Percentiles rank a stretch among this genome's conserved stretches.
These are phyloP conservation scores for Calonectris borealis DNA, from an alignment of 2,113 vertebrate genomes.

Conservation along the genomic window DNA sequence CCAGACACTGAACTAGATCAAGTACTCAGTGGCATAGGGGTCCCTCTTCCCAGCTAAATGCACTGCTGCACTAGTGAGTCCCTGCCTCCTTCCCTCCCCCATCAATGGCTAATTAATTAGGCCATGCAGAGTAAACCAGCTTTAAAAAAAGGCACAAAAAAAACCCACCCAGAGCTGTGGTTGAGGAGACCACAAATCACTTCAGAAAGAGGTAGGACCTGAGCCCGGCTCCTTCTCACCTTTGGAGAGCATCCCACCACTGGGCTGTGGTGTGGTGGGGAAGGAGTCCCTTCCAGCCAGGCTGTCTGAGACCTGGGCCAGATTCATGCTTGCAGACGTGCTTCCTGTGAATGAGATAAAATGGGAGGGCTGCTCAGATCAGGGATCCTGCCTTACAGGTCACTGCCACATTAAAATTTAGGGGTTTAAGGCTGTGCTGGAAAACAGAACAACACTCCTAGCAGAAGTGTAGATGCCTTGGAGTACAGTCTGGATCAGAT, in stretches of 20 bases:
- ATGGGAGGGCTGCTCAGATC: background rate
- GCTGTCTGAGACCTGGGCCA: background rate
- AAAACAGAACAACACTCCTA: background rate
- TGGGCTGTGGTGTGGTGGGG: background rate
- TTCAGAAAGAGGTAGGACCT: background rate
- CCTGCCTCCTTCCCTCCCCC: background rate
- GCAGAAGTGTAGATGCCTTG: background rate
- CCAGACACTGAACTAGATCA: too few relatives aligned
- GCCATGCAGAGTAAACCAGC: background rate
- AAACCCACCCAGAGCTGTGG: accelerated
- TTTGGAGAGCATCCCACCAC: accelerated
- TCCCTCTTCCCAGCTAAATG: background rate
- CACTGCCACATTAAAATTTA: background rate
- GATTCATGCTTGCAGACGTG: background rate
- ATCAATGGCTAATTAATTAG: background rate
- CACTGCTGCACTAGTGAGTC: background rate
- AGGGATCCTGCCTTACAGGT: background rate
- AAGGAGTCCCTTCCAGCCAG: background rate
- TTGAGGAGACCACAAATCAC: background rate
- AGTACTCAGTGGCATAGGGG: background rate
- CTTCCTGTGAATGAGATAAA: background rate
- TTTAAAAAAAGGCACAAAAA: background rate
- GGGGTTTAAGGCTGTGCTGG: background rate
- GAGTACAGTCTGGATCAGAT: background rate
- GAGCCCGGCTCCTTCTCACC: background rate